phyloP scores from a whole-genome alignment of 2,888 invertebrate genomes.

The Ectemnius cavifrons region DNA sequence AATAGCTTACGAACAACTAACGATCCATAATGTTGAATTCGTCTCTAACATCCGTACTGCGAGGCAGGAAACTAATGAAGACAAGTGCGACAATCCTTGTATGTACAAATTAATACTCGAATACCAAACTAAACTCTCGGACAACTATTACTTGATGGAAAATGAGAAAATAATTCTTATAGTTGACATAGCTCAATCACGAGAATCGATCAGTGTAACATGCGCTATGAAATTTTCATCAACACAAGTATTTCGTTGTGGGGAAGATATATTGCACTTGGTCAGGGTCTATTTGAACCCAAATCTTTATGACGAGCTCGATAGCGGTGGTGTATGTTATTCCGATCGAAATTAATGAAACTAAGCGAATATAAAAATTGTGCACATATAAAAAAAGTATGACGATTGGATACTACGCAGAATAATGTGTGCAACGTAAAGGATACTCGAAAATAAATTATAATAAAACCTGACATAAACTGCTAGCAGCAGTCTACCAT shows the following conservation, averaged over 20 bases:
- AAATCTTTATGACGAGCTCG: not conserved
- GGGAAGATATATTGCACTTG: conserved; percentile 4
- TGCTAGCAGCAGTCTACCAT: conserved; percentile 55
- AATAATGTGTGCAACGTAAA: conserved; percentile 49
- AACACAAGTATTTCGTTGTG: not conserved
- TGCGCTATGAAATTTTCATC: too few species aligned
- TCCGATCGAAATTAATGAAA: conserved; percentile 22
- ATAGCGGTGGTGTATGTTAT: conserved; percentile 13
- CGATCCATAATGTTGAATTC: conserved; percentile 21
- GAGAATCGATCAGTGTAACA: too few species aligned
- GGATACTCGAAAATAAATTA: conserved; percentile 44
- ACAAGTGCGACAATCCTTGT: too few species aligned
- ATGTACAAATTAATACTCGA: too few species aligned
- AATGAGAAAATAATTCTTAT: too few species aligned
- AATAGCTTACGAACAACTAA: conserved; percentile 29
- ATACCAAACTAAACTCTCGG: too few species aligned
- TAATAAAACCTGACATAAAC: conserved; percentile 49
- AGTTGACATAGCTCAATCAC: too few species aligned
- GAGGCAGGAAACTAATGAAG: too few species aligned
- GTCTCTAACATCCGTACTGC: too few species aligned
- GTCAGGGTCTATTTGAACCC: not conserved
- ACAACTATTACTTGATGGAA: too few species aligned
- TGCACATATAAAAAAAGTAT: conserved; percentile 46
- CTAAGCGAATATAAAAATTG: conserved; percentile 44
- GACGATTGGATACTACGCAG: conserved; percentile 48